Conservation (phyloP, 2,797 vertebrate species). For the Gobio occitaniae region DNA sequence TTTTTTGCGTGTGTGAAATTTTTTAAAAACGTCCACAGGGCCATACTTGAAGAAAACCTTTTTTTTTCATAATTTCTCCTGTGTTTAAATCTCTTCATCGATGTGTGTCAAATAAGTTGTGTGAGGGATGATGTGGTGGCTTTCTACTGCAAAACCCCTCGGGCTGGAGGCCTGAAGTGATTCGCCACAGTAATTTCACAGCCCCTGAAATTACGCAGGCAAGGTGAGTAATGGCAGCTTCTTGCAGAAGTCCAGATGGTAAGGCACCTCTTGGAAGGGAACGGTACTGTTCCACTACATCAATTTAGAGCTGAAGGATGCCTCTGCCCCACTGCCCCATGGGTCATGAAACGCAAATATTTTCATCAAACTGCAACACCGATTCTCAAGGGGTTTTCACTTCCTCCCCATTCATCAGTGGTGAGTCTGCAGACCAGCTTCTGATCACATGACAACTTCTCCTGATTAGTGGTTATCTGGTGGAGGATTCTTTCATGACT, state of each 20-base stretch:
- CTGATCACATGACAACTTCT: conserved; percentile 11
- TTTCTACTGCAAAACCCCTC: neutral
- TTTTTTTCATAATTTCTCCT: conserved; percentile 19
- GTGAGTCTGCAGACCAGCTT: conserved; percentile 21
- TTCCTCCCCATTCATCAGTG: conserved; percentile 44
- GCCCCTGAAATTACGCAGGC: conserved; percentile 48
- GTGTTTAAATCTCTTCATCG: conserved; percentile 9
- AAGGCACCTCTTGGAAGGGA: conserved; percentile 43
- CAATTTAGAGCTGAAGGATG: conserved; percentile 45
- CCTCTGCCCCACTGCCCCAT: conserved; percentile 32
- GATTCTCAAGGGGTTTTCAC: conserved; percentile 44
- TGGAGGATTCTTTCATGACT: neutral
- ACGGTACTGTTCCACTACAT: conserved; percentile 57
- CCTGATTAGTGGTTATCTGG: neutral
- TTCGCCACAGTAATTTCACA: conserved; percentile 44
- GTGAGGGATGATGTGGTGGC: neutral
- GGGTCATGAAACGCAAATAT: conserved; percentile 59
- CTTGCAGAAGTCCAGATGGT: conserved; percentile 58
- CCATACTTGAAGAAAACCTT: conserved; percentile 7
- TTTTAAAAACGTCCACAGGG: neutral
- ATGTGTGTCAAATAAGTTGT: conserved; percentile 1
- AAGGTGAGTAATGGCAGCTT: conserved; percentile 55
- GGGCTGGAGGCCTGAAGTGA: conserved; percentile 44
- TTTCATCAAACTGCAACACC: conserved; percentile 52
- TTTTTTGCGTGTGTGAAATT: neutral